Evolutionary conservation across 2,888 invertebrate species (phyloP), one percentile per base, ranked within the genome.

Genomic region (Leptogaster cylindrica): DNA sequence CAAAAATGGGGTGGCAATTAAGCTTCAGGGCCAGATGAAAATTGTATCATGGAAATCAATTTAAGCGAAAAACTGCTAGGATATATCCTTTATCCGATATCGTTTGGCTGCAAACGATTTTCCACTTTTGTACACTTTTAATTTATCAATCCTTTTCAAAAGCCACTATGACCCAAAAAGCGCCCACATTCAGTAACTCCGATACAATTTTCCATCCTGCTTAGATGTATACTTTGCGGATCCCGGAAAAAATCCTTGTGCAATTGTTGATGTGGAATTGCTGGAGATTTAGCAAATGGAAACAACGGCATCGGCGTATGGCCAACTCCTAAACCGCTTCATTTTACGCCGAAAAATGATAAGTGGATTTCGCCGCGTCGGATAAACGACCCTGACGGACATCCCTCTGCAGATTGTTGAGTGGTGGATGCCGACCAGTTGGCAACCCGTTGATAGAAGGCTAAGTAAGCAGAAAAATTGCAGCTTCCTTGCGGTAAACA

Each of bases 401-500:
- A n/a, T n/a, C n/a, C n/a, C n/a, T n/a, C n/a, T n/a, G n/a, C n/a
- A n/a, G n/a, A n/a, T n/a, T n/a, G n/a, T n/a, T n/a, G n/a, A n/a
- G n/a, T n/a, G n/a, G n/a, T n/a, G n/a, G n/a, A n/a, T n/a, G n/a
- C n/a, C n/a, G n/a, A n/a, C n/a, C n/a, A 12, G 33, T 33, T 52
- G 52, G 31, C 52, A 52, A 52, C 52, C 33, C 52, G 31, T 16
- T 31, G 52, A 52, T 31, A 33, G 16, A 52, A 28, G 33, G 28
- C 20, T 39, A 55, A 55, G 36, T 20, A 36, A 52, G 23, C 55
- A 36, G n/a, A 55, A 55, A 55, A 55, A 25, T 55, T 55, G 55
- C 55, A 55, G 36, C 23, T 55, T 55, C 36, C 36, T 55, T 55
- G 55, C 55, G 55, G 55, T 55, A 55, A 55, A 55, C 55, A 55